A percentile compares a stretch with the other conserved stretches of the same genome.
Conservation (phyloP, 2,113 vertebrate species). For the Corythornis madagascariensis region DNA sequence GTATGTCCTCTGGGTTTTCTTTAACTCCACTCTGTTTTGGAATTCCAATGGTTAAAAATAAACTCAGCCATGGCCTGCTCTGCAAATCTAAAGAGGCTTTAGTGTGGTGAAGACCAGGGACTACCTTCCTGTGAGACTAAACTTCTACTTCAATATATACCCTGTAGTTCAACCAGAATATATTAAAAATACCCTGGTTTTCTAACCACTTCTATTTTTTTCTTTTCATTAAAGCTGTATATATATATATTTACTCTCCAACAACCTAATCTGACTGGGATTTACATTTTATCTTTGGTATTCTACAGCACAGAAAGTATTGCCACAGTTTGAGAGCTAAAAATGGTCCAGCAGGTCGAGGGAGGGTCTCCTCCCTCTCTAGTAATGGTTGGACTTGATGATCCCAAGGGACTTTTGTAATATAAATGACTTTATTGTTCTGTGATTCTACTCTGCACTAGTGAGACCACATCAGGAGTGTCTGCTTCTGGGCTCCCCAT, state of each 20-base stretch:
- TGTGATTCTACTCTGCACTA: too few species aligned
- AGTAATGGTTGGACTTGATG: too few species aligned
- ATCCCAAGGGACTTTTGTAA: too few species aligned
- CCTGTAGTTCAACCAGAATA: not conserved
- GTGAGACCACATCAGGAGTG: too few species aligned
- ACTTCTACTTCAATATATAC: not conserved
- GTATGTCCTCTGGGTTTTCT: not conserved
- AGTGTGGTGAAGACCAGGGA: not conserved
- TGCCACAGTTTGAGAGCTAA: not conserved
- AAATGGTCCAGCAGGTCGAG: not conserved
- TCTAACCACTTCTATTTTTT: not conserved
- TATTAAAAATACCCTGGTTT: not conserved
- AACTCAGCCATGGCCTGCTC: not conserved
- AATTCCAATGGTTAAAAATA: not conserved
- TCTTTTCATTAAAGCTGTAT: not conserved
- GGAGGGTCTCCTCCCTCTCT: too few species aligned
- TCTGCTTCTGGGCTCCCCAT: too few species aligned
- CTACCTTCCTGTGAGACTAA: not conserved
- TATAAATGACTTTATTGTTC: too few species aligned
- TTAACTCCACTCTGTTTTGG: not conserved
- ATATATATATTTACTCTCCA: slow-evolving; percentile 29
- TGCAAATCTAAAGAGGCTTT: not conserved
- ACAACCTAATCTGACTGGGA: not conserved
- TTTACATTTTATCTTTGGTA: not conserved
- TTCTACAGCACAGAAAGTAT: not conserved